Percentiles rank a stretch among this genome's conserved stretches.
Conservation (phyloP, 2,888 invertebrate genomes). For the Arctia plantaginis region DNA sequence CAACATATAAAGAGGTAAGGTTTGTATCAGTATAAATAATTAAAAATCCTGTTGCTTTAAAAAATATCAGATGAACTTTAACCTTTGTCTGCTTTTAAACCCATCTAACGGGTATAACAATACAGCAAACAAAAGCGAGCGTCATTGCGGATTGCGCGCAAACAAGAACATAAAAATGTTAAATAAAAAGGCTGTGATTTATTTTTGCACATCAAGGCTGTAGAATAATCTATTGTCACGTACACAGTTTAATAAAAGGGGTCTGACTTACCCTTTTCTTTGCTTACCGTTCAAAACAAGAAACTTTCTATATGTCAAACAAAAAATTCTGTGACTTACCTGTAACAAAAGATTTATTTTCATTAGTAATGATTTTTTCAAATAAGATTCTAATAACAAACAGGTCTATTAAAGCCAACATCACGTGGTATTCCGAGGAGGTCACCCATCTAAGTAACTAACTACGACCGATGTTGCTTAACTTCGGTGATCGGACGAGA, state of each 20-base stretch:
- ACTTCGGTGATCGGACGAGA: no score
- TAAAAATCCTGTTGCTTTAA: no score
- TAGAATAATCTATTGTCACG: neutral
- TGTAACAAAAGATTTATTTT: neutral
- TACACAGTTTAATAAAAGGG: neutral
- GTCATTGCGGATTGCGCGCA: neutral
- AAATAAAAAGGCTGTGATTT: neutral
- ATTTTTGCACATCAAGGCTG: neutral
- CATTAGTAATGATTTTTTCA: neutral
- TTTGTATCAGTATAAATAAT: no score
- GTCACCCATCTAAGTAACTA: no score
- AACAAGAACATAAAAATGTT: neutral
- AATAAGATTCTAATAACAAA: no score
- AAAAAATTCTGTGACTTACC: neutral
- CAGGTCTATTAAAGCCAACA: no score
- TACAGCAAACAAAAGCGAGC: neutral
- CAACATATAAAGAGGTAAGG: no score
- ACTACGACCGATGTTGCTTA: no score
- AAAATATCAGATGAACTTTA: no score
- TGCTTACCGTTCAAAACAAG: neutral
- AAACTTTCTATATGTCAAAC: neutral
- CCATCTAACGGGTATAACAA: neutral
- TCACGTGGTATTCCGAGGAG: no score
- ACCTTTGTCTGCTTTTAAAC: no score
- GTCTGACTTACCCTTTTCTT: neutral